Evolutionary conservation across 1,140 invertebrate genomes (phyloP), one percentile per base, ranked within the genome.

Genomic region (Agraylea sexmaculata): DNA sequence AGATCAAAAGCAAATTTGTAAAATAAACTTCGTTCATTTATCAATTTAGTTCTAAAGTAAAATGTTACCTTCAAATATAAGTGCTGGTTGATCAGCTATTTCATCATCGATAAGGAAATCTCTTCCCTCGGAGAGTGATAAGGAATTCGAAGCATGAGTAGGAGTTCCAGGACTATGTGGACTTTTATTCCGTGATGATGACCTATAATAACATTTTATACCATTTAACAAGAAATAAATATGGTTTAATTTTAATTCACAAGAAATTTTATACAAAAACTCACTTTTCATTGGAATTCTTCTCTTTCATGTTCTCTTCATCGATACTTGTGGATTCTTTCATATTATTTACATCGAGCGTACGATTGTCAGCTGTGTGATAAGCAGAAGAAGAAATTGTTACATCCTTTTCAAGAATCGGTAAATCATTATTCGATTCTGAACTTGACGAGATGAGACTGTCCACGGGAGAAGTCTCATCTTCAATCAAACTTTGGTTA

Each of bases 101-200:
- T 91, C 87, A 51, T 91, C 87, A 53, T 91, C 87, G 44, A 86
- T 84, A 28, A 85, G 74, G 62, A 77, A 82, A 52, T 78, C 75
- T 39, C 79, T 68, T 27, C 78, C 77, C 38, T 83, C 73, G 0
- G 79, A 81, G 11, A 83, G 57, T 4, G 78, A 81, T 1, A 84
- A 57, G 0, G 82, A 85, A 43, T 79, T 81, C 0, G 80, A 83
- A 1, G 75, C 79, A 37, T 83, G 81, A 1, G 80, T 84, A 2
- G 81, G 81, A 0, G 80, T 82, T 6, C 76, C 80, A 0, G 81
- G 80, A 74, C 23, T 75, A 70, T 12, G 69, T 69, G 23, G 64
- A 58, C 19, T 45, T 15, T 49, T 45, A 6, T 49, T 49, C 40
- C 27, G 49, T 37, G 33, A 53, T 13, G 42, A 34, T 11, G 33